These are phyloP conservation scores for Lepilemur septentrionalis DNA, from an alignment of 2,797 vertebrate species.

Conservation along the genomic window DNA sequence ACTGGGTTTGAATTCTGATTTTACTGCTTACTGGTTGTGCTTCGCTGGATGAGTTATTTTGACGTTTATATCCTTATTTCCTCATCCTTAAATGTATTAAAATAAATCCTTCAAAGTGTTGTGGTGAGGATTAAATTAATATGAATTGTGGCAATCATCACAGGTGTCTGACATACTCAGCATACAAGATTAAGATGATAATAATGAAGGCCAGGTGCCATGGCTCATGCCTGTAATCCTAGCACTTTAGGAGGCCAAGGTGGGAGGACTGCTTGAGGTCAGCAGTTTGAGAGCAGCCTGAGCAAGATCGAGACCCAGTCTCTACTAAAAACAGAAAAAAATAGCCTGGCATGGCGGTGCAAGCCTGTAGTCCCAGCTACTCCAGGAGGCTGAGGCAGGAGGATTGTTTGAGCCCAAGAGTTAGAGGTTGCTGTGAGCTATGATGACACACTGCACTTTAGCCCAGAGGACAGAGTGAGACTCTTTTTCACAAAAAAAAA, in stretches of 20 bases:
- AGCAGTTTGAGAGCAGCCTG: not conserved
- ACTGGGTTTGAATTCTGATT: not conserved
- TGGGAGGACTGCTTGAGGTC: not conserved
- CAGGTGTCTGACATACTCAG: not conserved
- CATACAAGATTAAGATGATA: not conserved
- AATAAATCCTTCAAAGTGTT: not conserved
- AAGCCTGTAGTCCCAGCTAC: not conserved
- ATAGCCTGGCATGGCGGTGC: not conserved
- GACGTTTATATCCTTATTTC: not conserved
- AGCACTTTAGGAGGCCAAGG: too few relatives aligned
- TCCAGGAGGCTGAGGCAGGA: not conserved
- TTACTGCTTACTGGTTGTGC: not conserved
- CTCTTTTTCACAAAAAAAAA: fast-evolving
- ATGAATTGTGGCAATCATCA: not conserved
- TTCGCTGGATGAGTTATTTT: not conserved
- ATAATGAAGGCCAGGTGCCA: not conserved
- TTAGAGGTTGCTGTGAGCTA: not conserved
- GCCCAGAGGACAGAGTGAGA: not conserved
- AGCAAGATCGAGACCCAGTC: not conserved
- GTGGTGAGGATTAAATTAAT: not conserved
- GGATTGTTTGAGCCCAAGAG: not conserved
- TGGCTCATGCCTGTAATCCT: too few relatives aligned
- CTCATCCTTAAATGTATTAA: not conserved
- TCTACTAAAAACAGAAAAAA: not conserved
- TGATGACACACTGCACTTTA: not conserved